Percentiles rank a stretch among this genome's conserved stretches.
phyloP scores from a whole-genome alignment of 2,113 vertebrate species.

The Siphamia tubifer region DNA sequence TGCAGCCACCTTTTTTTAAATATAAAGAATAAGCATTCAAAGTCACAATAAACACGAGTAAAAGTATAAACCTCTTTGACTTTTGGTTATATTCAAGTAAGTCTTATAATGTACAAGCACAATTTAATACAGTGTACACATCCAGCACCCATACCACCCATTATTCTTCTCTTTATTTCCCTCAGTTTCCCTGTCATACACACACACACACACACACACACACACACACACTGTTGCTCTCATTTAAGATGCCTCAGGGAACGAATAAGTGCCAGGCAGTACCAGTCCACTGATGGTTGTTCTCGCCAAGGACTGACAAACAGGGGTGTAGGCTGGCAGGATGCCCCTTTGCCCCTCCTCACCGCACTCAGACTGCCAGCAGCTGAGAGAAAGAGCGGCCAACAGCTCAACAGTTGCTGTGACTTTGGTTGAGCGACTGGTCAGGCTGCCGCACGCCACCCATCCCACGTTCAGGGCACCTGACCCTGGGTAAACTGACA shows the following conservation, averaged over 20 bases:
- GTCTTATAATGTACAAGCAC: too few species aligned
- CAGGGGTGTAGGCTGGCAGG: slow-evolving; percentile 52
- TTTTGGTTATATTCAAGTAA: too few species aligned
- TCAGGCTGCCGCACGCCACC: slow-evolving; percentile 54
- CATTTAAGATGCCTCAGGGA: slow-evolving; percentile 45
- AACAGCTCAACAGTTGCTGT: slow-evolving; percentile 70
- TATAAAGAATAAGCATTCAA: too few species aligned
- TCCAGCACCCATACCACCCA: background rate
- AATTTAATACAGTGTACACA: background rate
- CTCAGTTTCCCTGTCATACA: background rate
- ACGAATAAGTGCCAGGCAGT: slow-evolving; percentile 60
- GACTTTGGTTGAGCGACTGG: slow-evolving; percentile 62
- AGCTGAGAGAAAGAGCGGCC: slow-evolving; percentile 63
- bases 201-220: slow-evolving; percentile 13
- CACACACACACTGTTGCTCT: slow-evolving; percentile 20
- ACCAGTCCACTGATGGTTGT: slow-evolving; percentile 51
- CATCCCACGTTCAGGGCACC: slow-evolving; percentile 51
- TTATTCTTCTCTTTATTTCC: background rate
- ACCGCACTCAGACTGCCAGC: slow-evolving; percentile 34
- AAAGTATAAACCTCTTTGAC: background rate
- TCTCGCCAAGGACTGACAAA: slow-evolving; percentile 58
- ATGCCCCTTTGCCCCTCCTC: slow-evolving; percentile 20
- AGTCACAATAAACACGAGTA: too few species aligned
- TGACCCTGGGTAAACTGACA: slow-evolving; percentile 75
- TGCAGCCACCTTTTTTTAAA: too few species aligned